These are phyloP conservation scores for Peribatodes rhomboidaria DNA, from an alignment of 2,888 invertebrate genomes.

Conservation along the genomic window DNA sequence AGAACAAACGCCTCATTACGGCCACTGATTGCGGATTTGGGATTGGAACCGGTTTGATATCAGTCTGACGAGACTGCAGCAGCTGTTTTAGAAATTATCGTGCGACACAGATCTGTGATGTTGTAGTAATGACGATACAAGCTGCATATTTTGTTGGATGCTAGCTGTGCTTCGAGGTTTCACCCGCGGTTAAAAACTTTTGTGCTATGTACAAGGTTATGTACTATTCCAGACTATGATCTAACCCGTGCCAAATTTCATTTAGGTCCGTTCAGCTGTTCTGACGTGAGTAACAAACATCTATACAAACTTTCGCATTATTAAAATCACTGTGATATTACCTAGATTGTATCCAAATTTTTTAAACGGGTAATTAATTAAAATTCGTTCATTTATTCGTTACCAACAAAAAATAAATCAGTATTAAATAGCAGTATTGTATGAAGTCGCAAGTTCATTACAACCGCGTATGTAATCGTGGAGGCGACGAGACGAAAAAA, in stretches of 20 bases:
- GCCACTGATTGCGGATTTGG: slow-evolving; percentile 56
- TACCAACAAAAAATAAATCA: neutral
- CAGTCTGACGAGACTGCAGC: slow-evolving; percentile 10
- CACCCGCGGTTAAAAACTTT: no score
- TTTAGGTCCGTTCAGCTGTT: no score
- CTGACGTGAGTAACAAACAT: no score
- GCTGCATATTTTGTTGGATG: no score
- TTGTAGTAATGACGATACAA: neutral
- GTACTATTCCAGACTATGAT: no score
- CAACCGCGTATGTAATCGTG: slow-evolving; percentile 35
- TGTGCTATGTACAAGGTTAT: no score
- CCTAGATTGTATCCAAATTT: no score
- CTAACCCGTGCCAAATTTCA: no score
- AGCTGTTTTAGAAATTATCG: slow-evolving; percentile 5
- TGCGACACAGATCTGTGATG: neutral
- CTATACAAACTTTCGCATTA: no score
- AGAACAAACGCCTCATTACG: slow-evolving; percentile 59
- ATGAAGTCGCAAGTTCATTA: neutral
- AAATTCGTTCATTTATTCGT: neutral
- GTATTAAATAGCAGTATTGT: slow-evolving; percentile 8
- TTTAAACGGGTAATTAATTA: no score
- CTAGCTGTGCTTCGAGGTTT: no score
- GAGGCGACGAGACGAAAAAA: slow-evolving; percentile 64
- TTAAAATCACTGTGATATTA: no score
- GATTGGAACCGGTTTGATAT: slow-evolving; percentile 37